Percentiles rank a stretch among this genome's conserved stretches.
Conservation (phyloP, 2,113 vertebrate species). For the Zosterops borbonicus region DNA sequence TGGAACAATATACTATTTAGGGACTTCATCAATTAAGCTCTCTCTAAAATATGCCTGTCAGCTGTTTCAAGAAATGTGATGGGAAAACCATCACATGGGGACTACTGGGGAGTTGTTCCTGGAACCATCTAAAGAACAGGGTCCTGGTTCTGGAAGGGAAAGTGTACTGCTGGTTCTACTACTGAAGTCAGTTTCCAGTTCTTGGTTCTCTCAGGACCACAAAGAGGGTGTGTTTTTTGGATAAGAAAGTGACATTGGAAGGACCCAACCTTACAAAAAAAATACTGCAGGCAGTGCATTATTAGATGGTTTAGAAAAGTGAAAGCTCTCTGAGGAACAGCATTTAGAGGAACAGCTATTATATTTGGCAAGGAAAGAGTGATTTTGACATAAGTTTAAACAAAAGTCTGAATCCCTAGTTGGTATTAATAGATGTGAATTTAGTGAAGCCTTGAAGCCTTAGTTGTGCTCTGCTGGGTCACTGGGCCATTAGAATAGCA, state of each 20-base stretch:
- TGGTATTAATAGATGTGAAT: neutral
- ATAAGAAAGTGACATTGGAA: neutral
- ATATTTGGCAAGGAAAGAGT: slow-evolving; percentile 5
- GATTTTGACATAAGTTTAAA: neutral
- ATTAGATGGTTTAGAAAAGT: neutral
- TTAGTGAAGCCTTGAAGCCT: neutral
- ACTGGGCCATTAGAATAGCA: neutral
- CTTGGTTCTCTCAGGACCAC: neutral
- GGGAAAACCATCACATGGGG: neutral
- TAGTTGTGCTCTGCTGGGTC: neutral
- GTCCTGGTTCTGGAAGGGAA: neutral
- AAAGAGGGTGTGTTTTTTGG: neutral
- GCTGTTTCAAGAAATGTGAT: neutral
- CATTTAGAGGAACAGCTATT: neutral
- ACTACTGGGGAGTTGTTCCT: neutral
- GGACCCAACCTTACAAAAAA: neutral
- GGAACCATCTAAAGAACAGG: neutral
- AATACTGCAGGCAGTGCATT: neutral
- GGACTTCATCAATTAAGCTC: neutral
- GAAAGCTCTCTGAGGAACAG: neutral
- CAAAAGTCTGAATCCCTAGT: neutral
- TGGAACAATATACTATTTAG: neutral
- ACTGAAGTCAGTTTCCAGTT: neutral
- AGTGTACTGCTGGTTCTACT: neutral
- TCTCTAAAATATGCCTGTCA: neutral